Evolutionary conservation across 2,888 invertebrate genomes (phyloP), one percentile per base, ranked within the genome.

Genomic region (Drosophila acutilabella): DNA sequence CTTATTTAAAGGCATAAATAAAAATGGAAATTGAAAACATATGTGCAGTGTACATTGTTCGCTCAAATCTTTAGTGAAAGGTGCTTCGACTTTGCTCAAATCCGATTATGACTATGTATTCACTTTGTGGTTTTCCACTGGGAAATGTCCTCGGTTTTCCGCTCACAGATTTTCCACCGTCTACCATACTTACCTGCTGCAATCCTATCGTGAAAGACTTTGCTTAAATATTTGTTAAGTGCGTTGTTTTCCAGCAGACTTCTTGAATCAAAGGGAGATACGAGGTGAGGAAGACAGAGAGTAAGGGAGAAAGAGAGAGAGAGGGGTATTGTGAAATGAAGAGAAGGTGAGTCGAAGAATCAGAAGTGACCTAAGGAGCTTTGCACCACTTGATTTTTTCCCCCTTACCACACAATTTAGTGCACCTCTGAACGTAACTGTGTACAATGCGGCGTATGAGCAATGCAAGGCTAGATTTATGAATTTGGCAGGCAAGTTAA

Each of bases 231-330:
- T 85, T 79, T 74, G 64, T 71, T 74, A 64, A 86, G 83, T 86
- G 83, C 18, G 47, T 88, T 88, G 89, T 83, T 88, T 82, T 86
- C 59, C 80, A 57, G 53, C 56, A 42, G 42, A 51, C 52, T 60
- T 59, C 52, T 13, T 71, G n/a, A 64, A 44, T 45, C 42, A 51
- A 45, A 30, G n/a, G 42, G 48, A 56, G 33, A 44, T 33, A 33
- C 11, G 11, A 3, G 13, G 36, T 30, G 8, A 5, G 30, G 7
- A 30, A 8, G 30, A 30, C 1, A 30, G 8, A 26, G 26, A 8
- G 30, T 7, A 8, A 30, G 5, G 5, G 23, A 23, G 23, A 23
- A 4, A 23, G 30, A 30, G 1, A 26, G 26, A 26, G 26, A 26
- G 7, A 26, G 26, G 26, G 7, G 6, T 23, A 23, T 4, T 23